A percentile compares a stretch with the other conserved stretches of the same genome.
These are phyloP conservation scores for Tenualosa ilisha DNA, from an alignment of 2,797 vertebrate species.

Conservation along the genomic window DNA sequence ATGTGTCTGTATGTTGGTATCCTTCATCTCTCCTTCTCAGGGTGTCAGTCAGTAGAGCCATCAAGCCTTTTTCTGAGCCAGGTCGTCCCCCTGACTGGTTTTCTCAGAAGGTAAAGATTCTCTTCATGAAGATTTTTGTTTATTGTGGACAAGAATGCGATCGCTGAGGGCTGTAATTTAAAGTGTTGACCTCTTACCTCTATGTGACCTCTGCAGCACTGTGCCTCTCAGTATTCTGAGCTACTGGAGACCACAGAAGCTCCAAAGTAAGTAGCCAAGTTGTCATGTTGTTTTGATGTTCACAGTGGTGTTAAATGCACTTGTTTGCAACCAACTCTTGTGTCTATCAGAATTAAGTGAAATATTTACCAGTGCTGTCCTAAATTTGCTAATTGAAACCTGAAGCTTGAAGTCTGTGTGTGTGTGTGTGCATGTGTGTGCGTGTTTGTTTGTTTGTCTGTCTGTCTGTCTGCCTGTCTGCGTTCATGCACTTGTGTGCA, in stretches of 20 bases:
- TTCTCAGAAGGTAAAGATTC: conserved; percentile 88
- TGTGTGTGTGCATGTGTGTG: not conserved
- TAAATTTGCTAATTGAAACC: not conserved
- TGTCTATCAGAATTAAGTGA: not conserved
- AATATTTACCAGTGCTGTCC: too few species aligned
- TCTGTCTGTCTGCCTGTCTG: not conserved
- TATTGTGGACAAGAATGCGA: not conserved
- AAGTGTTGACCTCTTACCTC: conserved; percentile 9
- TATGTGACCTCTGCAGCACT: conserved; percentile 81
- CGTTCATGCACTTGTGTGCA: too few species aligned
- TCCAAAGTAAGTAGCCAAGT: conserved; percentile 82
- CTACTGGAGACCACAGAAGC: conserved; percentile 96
- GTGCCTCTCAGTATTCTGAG: conserved; percentile 98
- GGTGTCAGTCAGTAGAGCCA: conserved; percentile 98
- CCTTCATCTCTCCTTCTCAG: conserved; percentile 65
- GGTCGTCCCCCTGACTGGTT: conserved; percentile 98
- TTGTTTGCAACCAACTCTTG: not conserved
- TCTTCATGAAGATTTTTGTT: not conserved
- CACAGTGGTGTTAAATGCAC: not conserved
- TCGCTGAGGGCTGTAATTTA: not conserved
- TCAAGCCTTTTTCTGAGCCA: conserved; percentile 96
- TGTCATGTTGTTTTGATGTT: not conserved
- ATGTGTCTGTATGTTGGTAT: not conserved
- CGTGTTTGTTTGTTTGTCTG: not conserved
- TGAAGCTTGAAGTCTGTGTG: not conserved